Percentiles rank a stretch among this genome's conserved stretches.
Evolutionary conservation across 1,140 invertebrate genomes (phyloP).

Genomic region (Ceratina japonica): DNA sequence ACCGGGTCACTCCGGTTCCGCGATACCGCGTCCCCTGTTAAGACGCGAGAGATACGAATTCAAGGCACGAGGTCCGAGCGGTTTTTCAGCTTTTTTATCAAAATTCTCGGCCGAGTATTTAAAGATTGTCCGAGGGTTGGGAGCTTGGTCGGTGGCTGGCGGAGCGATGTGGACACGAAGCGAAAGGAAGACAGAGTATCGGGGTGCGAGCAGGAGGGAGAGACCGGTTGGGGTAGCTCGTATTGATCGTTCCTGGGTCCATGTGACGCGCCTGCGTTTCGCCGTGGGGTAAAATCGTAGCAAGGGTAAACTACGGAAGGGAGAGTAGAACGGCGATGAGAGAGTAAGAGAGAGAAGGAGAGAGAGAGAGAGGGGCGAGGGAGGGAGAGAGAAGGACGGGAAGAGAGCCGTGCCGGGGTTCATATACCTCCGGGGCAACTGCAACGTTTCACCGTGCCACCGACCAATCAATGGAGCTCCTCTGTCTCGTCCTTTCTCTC

Average conservation of each 20-base stretch:
- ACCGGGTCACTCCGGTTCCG: not conserved
- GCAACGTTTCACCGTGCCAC: slow-evolving; percentile 72
- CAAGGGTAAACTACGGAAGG: slow-evolving; percentile 68
- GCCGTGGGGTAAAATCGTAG: slow-evolving; percentile 74
- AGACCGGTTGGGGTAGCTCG: slow-evolving; percentile 57
- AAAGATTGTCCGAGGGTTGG: slow-evolving; percentile 51
- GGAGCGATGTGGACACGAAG: slow-evolving; percentile 10
- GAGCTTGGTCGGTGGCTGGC: slow-evolving; percentile 24
- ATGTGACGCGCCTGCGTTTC: slow-evolving; percentile 78
- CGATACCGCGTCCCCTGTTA: not conserved
- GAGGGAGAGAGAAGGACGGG: slow-evolving; percentile 56
- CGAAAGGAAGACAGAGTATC: slow-evolving; percentile 33
- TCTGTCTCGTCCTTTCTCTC: slow-evolving; percentile 38
- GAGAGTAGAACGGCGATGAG: slow-evolving; percentile 45
- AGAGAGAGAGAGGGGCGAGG: slow-evolving; percentile 63
- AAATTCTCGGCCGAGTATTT: slow-evolving; percentile 42
- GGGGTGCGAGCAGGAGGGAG: slow-evolving; percentile 46
- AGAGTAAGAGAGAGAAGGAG: slow-evolving; percentile 61
- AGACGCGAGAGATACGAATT: not conserved
- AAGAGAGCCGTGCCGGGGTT: slow-evolving; percentile 70
- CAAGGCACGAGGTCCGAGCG: not conserved
- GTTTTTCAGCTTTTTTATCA: not conserved
- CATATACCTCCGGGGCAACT: slow-evolving; percentile 76
- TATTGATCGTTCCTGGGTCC: slow-evolving; percentile 78
- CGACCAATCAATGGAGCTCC: slow-evolving; percentile 77